Conservation (phyloP, 2,888 invertebrate species). For the Eilema griseolum region DNA sequence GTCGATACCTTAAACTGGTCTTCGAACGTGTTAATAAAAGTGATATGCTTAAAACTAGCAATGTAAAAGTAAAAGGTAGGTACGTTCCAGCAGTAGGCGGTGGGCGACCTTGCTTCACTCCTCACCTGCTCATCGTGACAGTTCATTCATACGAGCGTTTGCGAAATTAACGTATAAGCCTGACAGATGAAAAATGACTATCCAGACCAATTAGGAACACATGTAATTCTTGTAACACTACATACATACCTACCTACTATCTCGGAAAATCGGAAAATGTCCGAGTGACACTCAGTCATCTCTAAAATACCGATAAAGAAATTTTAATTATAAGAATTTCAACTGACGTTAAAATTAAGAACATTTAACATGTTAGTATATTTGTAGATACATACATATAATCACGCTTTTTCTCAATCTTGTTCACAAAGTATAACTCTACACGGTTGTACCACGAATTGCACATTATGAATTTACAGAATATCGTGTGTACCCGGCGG, state of each 20-base stretch:
- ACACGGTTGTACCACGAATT: no score
- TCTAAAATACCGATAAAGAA: no score
- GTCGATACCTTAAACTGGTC: background rate
- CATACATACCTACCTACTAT: background rate
- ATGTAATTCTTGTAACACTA: background rate
- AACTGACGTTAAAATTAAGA: no score
- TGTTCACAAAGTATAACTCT: no score
- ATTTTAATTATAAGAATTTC: no score
- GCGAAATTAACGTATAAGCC: slow-evolving; percentile 4
- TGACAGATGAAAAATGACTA: background rate
- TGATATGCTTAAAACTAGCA: slow-evolving; percentile 10
- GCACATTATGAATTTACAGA: no score
- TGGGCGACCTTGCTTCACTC: slow-evolving; percentile 35
- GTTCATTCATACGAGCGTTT: slow-evolving; percentile 33
- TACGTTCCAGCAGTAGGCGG: slow-evolving; percentile 31
- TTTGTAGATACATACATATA: no score
- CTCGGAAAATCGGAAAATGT: background rate
- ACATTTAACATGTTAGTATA: no score
- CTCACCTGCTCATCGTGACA: slow-evolving; percentile 33
- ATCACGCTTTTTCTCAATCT: no score
- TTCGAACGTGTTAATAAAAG: background rate
- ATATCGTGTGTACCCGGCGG: no score
- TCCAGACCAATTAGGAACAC: background rate
- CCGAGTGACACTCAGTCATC: no score
- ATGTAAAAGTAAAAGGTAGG: slow-evolving; percentile 41